phyloP scores from a whole-genome alignment of 1,140 invertebrate species.

The Sipha flava region DNA sequence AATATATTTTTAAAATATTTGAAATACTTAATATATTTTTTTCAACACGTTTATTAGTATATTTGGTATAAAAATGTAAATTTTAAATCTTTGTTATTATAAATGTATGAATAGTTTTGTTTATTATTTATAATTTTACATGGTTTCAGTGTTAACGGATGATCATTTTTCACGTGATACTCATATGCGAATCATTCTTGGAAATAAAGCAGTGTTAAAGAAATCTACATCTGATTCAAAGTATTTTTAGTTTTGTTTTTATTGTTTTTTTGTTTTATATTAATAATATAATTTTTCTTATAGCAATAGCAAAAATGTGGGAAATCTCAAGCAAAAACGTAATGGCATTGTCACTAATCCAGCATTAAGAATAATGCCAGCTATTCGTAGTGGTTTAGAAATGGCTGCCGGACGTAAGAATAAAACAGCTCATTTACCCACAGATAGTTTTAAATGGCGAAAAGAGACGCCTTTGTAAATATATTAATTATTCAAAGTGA shows the following conservation, averaged over 20 bases:
- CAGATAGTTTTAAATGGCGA: slow-evolving; percentile 60
- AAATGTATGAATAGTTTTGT: too few species aligned
- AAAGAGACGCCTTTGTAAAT: slow-evolving; percentile 58
- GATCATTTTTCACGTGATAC: slow-evolving; percentile 74
- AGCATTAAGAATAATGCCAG: slow-evolving; percentile 63
- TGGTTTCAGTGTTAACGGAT: slow-evolving; percentile 42
- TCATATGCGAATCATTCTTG: slow-evolving; percentile 82
- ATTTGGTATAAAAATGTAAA: too few species aligned
- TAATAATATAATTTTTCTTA: not conserved
- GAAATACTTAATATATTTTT: too few species aligned
- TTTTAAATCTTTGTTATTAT: too few species aligned
- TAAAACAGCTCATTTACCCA: slow-evolving; percentile 46
- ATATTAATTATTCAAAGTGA: slow-evolving; percentile 29
- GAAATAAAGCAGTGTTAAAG: slow-evolving; percentile 40
- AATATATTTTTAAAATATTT: too few species aligned
- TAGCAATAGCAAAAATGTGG: slow-evolving; percentile 37
- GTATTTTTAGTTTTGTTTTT: not conserved
- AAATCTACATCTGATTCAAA: not conserved
- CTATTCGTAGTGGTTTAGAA: slow-evolving; percentile 62
- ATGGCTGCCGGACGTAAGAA: slow-evolving; percentile 49
- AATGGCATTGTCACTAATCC: slow-evolving; percentile 89
- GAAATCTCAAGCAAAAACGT: slow-evolving; percentile 57
- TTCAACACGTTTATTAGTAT: too few species aligned
- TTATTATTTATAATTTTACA: not conserved
- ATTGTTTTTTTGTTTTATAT: not conserved